Evolutionary conservation across 2,888 invertebrate genomes (phyloP).

Genomic region (Epirrita christyi): DNA sequence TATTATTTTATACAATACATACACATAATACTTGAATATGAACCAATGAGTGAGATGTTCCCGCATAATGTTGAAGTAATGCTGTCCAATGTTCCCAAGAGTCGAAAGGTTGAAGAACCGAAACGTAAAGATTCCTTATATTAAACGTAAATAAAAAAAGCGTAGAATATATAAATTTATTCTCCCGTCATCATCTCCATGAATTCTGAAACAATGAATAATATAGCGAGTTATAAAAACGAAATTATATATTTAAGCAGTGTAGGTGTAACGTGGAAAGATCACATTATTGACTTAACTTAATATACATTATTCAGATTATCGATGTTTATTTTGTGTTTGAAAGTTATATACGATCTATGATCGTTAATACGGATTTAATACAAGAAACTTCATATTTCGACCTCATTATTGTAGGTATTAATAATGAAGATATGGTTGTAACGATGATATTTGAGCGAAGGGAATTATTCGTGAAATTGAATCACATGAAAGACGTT

Average conservation of each 20-base stretch:
- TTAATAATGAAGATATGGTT: too few species aligned
- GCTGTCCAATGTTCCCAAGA: slow-evolving; percentile 68
- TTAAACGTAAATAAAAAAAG: slow-evolving; percentile 70
- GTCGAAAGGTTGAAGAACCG: slow-evolving; percentile 73
- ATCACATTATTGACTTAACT: slow-evolving; percentile 6
- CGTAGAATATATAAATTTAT: slow-evolving; percentile 82
- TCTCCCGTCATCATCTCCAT: slow-evolving; percentile 99
- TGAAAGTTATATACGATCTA: too few species aligned
- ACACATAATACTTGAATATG: slow-evolving; percentile 75
- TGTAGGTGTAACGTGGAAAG: slow-evolving; percentile 5
- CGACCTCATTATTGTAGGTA: too few species aligned
- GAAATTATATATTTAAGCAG: slow-evolving; percentile 13
- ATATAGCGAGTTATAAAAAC: slow-evolving; percentile 27
- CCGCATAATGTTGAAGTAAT: slow-evolving; percentile 52
- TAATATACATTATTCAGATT: background rate
- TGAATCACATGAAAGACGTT: too few species aligned
- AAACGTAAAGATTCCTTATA: slow-evolving; percentile 72
- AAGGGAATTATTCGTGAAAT: too few species aligned
- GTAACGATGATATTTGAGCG: too few species aligned
- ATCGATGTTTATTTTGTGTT: too few species aligned
- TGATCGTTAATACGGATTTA: too few species aligned
- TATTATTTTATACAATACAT: slow-evolving; percentile 81
- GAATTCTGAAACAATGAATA: slow-evolving; percentile 90
- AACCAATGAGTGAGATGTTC: slow-evolving; percentile 59
- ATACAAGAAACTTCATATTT: too few species aligned